Base-by-base conservation (phyloP, 2,797 vertebrate genomes). In the Thalassophryne amazonica region DNA sequence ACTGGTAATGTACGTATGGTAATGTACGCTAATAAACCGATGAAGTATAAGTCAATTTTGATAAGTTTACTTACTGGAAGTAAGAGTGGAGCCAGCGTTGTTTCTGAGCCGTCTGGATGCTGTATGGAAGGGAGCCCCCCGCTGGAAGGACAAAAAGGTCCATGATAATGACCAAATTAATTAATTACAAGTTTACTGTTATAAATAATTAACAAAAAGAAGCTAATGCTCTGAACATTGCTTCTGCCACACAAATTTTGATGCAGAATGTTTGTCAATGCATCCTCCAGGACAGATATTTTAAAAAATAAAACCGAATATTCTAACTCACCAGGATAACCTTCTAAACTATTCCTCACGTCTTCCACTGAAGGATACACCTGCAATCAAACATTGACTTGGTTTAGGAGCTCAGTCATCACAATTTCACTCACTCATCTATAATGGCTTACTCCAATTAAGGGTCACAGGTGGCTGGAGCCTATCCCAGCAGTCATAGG, bases 101-200 rank as follows among this genome's bases (percentile, higher is more conserved):
- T 51, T 94, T 98, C 78, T 98, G 94, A 15, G 97, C 96, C 0
- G 95, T 99, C 85, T 97, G 95, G 73, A 98, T 86, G 70, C 96
- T 92, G 79, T 99, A 98, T 0, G 97, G 96, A 59, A 99, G 92
- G 1, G 97, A 99, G 15, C 95, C 94, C n/a, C 97, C 97, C 46
- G 95, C 97, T 99, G 70, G 18, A 80, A n/a, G 16, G 30, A 41
- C 13, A 38, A 16, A 7, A 36, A 43, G 3, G 36, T 7, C 3
- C 5, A 14, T 5, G 2, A 15, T 42, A 9, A 57, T 3, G 4
- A n/a, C 3, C 2, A 8, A 1, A 42, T 23, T 15, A 16, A 33
- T 16, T 14, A 38, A 15, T 27, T 2, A 18, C n/a, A n/a, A n/a
- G n/a, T n/a, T n/a, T n/a, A n/a, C n/a, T n/a, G n/a, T n/a, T n/a